These are phyloP conservation scores for Neocrepidodera transversa DNA, from an alignment of 2,888 invertebrate species.

Conservation along the genomic window DNA sequence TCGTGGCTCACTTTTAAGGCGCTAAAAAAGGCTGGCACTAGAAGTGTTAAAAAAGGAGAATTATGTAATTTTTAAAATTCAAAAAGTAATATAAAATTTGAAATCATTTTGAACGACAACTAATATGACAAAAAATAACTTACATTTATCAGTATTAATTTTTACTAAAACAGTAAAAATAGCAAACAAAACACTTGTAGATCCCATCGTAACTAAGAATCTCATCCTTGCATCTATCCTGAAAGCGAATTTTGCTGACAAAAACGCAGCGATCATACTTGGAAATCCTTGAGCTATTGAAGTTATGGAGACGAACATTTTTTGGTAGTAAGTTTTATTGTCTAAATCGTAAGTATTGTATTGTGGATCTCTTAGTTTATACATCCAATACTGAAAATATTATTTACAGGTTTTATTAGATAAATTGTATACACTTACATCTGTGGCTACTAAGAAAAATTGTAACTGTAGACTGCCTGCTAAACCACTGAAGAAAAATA, in stretches of 20 bases:
- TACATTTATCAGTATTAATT: conserved; percentile 46
- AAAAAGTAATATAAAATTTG: too few relatives aligned
- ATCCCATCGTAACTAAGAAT: conserved; percentile 34
- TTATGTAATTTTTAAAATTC: too few relatives aligned
- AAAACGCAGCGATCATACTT: conserved; percentile 27
- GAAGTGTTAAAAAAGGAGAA: too few relatives aligned
- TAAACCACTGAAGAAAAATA: conserved; percentile 24
- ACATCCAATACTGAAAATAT: conserved; percentile 48
- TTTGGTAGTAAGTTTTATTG: conserved; percentile 15
- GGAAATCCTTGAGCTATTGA: conserved; percentile 13
- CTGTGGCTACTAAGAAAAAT: conserved; percentile 20
- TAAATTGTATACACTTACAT: conserved; percentile 38
- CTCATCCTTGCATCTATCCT: conserved; percentile 22
- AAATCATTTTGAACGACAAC: too few relatives aligned
- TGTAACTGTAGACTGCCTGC: conserved; percentile 13
- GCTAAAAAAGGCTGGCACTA: too few relatives aligned
- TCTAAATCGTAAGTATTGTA: conserved; percentile 4
- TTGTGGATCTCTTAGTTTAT: conserved; percentile 39
- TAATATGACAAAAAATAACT: too few relatives aligned
- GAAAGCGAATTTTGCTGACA: conserved; percentile 29
- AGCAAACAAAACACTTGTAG: conserved; percentile 33
- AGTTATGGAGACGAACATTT: conserved; percentile 19
- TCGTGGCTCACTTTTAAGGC: too few relatives aligned
- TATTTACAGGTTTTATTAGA: background rate
- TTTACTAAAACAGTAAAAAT: conserved; percentile 41